Evolutionary conservation across 2,888 invertebrate genomes (phyloP).

Genomic region (Meloe dianella): DNA sequence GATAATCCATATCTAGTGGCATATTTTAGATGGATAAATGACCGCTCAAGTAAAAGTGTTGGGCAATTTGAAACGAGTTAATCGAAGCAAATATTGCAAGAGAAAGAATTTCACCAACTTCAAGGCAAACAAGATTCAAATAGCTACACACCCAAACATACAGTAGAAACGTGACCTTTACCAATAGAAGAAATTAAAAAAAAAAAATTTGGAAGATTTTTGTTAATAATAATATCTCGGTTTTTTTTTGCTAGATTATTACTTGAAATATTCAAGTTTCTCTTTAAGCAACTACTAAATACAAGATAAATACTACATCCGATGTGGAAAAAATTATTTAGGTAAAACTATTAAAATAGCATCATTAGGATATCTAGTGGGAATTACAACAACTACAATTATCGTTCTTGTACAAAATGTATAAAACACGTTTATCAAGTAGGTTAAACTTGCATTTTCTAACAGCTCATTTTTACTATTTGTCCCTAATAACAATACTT

Average conservation of each 20-base stretch:
- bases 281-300: too few relatives aligned
- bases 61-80: constrained; percentile 8
- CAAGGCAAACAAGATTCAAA: constrained; percentile 6
- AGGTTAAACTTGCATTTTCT: constrained; percentile 42
- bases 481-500: constrained; percentile 32
- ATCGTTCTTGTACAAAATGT: not conserved
- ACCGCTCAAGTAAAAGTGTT: constrained; percentile 3
- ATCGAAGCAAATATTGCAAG: not conserved
- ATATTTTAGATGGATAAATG: not conserved
- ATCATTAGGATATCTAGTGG: not conserved
- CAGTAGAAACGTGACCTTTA: not conserved
- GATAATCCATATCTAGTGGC: too few relatives aligned
- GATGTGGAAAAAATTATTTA: too few relatives aligned
- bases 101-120: constrained; percentile 10
- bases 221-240: too few relatives aligned
- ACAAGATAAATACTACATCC: too few relatives aligned
- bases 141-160: too few relatives aligned
- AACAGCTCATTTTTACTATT: constrained; percentile 30
- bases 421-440: constrained; percentile 28
- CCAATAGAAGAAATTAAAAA: too few relatives aligned
- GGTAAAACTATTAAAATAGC: not conserved
- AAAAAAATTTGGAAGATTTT: too few relatives aligned
- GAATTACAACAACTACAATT: not conserved
- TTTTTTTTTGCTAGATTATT: not conserved
- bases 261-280: too few relatives aligned